Percentiles rank a stretch among this genome's conserved stretches.
phyloP scores from a whole-genome alignment of 1,140 invertebrate species.

The Gyrodactylus salaris region DNA sequence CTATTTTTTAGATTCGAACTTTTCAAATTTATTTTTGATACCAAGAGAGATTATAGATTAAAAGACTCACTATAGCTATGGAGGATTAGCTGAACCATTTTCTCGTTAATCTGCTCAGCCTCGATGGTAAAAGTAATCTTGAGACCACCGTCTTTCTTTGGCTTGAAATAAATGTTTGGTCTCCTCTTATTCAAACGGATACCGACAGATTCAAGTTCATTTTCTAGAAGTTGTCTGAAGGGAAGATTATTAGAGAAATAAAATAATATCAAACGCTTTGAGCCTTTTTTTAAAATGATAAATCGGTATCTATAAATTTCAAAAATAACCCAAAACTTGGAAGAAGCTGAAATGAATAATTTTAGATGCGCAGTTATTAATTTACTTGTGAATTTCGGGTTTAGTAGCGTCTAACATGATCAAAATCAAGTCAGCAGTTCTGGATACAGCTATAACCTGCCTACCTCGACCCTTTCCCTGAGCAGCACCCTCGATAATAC shows the following conservation, averaged over 20 bases:
- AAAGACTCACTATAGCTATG: constrained; percentile 52
- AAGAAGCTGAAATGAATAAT: neutral
- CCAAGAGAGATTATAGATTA: neutral
- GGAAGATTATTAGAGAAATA: neutral
- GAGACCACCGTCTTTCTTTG: constrained; percentile 81
- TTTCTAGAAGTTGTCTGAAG: constrained; percentile 38
- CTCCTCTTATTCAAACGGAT: constrained; percentile 65
- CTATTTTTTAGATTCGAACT: neutral
- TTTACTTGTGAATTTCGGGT: constrained; percentile 48
- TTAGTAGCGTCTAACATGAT: constrained; percentile 97
- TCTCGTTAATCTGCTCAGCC: constrained; percentile 68
- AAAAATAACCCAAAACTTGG: too few relatives aligned
- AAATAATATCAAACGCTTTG: too few relatives aligned
- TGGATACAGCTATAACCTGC: constrained; percentile 61
- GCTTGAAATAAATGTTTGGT: constrained; percentile 88
- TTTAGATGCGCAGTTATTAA: neutral
- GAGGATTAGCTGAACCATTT: constrained; percentile 81
- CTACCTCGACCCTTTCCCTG: constrained; percentile 50
- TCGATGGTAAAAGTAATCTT: constrained; percentile 87
- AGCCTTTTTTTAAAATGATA: too few relatives aligned
- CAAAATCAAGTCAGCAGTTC: constrained; percentile 73
- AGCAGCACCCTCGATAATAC: constrained; percentile 70
- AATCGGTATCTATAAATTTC: too few relatives aligned
- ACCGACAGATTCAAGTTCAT: constrained; percentile 71
- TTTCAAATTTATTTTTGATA: neutral